Evolutionary conservation across 2,797 vertebrate species (phyloP).

Genomic region (Eulemur coronatus): DNA sequence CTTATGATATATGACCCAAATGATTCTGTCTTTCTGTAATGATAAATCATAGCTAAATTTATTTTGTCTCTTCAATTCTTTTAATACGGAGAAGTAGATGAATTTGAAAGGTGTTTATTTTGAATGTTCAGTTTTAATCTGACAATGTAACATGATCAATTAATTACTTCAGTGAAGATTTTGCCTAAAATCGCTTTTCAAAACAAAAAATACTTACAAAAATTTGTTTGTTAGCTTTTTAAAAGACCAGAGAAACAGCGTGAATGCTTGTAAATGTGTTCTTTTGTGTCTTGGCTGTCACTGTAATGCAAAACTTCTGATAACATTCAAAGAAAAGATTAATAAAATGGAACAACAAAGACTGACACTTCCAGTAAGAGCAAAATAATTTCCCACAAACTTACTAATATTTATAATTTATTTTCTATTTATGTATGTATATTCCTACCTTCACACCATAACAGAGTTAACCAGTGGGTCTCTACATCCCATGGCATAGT

Average conservation of each 20-base stretch:
- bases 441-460: not conserved
- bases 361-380: not conserved
- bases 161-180: not conserved
- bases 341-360: not conserved
- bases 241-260: not conserved
- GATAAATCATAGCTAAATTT: not conserved
- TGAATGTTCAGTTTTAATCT: not conserved
- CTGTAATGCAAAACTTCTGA: not conserved
- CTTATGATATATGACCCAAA: not conserved
- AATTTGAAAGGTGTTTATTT: not conserved
- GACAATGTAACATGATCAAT: not conserved
- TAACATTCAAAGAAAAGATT: not conserved
- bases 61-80: not conserved
- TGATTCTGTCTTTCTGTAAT: not conserved
- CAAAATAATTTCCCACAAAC: not conserved
- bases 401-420: not conserved
- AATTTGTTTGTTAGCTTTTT: not conserved
- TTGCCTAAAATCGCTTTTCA: conserved; percentile 13
- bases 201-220: not conserved
- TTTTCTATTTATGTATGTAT: not conserved
- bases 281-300: not conserved
- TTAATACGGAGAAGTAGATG: not conserved
- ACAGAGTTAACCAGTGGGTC: not conserved
- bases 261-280: not conserved
- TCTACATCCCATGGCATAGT: not conserved